Conservation (phyloP, 2,113 vertebrate genomes). For the Oncorhynchus nerka region DNA sequence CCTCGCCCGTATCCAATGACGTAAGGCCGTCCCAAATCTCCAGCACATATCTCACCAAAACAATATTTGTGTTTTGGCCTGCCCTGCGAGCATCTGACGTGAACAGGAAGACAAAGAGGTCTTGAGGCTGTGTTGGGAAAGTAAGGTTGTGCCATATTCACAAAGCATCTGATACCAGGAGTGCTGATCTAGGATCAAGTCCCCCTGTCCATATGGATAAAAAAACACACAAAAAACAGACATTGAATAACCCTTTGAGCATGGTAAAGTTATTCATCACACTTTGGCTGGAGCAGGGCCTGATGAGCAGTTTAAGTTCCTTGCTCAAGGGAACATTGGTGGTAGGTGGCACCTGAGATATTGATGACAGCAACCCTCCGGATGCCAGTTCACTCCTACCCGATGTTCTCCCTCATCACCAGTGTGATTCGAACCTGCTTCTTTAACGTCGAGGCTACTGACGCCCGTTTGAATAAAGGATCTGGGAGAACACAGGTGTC, state of each 20-base stretch:
- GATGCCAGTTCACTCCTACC: too few relatives aligned
- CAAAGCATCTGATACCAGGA: neutral
- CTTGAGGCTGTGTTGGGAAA: conserved; percentile 4
- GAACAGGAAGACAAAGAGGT: conserved; percentile 41
- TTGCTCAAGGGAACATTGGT: too few relatives aligned
- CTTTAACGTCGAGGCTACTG: neutral
- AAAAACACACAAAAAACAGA: conserved; percentile 45
- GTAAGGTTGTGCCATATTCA: neutral
- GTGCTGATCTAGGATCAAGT: too few relatives aligned
- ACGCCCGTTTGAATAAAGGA: conserved; percentile 68
- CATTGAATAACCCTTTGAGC: conserved; percentile 12
- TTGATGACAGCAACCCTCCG: too few relatives aligned
- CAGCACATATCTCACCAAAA: conserved; percentile 60
- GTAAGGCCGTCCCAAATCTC: conserved; percentile 54
- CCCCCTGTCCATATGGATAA: too few relatives aligned
- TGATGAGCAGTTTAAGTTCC: too few relatives aligned
- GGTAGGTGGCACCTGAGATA: too few relatives aligned
- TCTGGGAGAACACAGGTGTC: conserved; percentile 57
- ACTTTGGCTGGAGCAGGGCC: too few relatives aligned
- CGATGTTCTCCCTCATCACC: too few relatives aligned
- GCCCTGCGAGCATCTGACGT: neutral
- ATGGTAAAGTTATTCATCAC: too few relatives aligned
- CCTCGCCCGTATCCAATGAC: conserved; percentile 43
- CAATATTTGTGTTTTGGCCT: conserved; percentile 57
- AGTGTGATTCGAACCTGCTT: conserved; percentile 21